These are phyloP conservation scores for Chirona hameri DNA, from an alignment of 2,888 invertebrate genomes.

Conservation along the genomic window DNA sequence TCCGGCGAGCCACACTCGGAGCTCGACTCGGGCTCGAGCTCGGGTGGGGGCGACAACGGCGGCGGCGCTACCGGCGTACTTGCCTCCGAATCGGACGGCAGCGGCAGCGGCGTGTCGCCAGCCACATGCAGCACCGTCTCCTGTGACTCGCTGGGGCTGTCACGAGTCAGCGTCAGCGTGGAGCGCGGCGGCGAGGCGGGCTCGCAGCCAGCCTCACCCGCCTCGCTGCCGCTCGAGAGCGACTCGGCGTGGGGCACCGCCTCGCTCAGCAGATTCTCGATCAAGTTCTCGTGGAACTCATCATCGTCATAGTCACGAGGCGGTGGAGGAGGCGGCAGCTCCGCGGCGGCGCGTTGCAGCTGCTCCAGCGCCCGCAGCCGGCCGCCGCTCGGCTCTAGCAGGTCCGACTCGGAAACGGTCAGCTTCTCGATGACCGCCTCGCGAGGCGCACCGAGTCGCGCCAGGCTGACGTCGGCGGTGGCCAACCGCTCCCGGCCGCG, in stretches of 20 bases:
- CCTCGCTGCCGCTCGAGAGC: neutral
- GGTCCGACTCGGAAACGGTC: constrained; percentile 25
- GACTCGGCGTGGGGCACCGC: constrained; percentile 32
- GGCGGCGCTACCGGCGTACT: neutral
- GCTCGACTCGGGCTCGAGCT: neutral
- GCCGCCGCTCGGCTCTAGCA: neutral
- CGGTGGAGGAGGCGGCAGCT: constrained; percentile 51
- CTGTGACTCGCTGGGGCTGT: constrained; percentile 22
- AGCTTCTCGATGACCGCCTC: constrained; percentile 60
- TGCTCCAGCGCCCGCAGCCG: neutral
- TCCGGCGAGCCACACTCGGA: neutral
- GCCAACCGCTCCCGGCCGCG: constrained; percentile 47
- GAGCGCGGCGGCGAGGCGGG: constrained; percentile 13
- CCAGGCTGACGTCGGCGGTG: constrained; percentile 41
- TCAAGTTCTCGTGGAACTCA: constrained; percentile 76
- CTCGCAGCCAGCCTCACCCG: neutral
- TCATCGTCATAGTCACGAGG: constrained; percentile 49
- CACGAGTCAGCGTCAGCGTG: constrained; percentile 1
- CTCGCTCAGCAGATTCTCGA: constrained; percentile 52
- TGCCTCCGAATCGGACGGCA: constrained; percentile 6
- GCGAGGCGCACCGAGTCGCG: constrained; percentile 52
- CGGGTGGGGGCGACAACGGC: neutral
- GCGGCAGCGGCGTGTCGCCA: neutral
- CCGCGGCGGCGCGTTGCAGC: neutral
- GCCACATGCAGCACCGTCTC: constrained; percentile 13